Evolutionary conservation across 2,113 vertebrate species (phyloP), one percentile per base, ranked within the genome.

Genomic region (Xiphias gladius): DNA sequence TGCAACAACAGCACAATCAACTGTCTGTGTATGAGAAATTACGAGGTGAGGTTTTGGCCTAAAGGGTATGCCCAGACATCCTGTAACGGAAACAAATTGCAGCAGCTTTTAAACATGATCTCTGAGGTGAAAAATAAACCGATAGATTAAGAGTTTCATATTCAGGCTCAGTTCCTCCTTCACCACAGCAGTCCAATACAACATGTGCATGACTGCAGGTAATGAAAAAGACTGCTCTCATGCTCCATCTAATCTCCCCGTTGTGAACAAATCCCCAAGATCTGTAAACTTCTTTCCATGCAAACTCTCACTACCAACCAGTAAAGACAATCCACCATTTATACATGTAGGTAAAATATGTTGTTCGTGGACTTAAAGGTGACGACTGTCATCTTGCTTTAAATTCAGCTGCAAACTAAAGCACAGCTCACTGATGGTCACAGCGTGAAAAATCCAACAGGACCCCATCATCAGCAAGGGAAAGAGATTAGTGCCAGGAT

Each of bases 91-190:
- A 71, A 80, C 3, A 0, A 68, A 76, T 63, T 50, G 14, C 52
- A 77, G 37, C 62, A 72, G 72, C 50, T 65, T 75, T 55, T 61
- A 50, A 41, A 26, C 75, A 55, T 5, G n/a, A 69, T 59, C 57
- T 43, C 82, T 30, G 50, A 70, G 58, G 22, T 74, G 64, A 59
- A 30, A 70, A 58, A 79, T 61, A 19, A 68, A 69, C 35, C 17
- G 59, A 80, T 46, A 57, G 32, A 54, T 14, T 52, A 32, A 67
- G 74, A 71, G 67, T 61, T 61, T 30, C 19, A 43, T 32, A n/a
- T 71, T 71, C 58, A 54, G n/a, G n/a, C 59, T 22, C 11, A 30
- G 41, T 17, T 35, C 57, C 37, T 71, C n/a, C 24, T 10, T 32
- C 50, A 52, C 13, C n/a, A 26, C 52, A n/a, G 28, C 46, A 55